Percentiles rank a stretch among this genome's conserved stretches.
Conservation (phyloP, 2,888 invertebrate genomes). For the Lepetodrilus schrolli region DNA sequence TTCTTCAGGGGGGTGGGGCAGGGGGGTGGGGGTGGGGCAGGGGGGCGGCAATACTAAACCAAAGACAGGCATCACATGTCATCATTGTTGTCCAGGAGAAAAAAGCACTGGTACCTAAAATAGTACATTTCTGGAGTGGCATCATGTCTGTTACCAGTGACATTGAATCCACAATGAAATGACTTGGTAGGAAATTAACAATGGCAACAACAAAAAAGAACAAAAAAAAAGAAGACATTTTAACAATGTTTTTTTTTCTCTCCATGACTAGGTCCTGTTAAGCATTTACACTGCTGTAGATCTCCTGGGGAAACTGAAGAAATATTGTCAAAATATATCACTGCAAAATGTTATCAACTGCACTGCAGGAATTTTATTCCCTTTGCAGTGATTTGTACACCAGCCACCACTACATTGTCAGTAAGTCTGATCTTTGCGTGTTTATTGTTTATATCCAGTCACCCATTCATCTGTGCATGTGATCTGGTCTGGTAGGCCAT, state of each 20-base stretch:
- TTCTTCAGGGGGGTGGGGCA: background rate
- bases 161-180: background rate
- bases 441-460: too few species aligned
- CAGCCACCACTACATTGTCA: background rate
- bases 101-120: background rate
- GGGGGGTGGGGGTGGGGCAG: background rate
- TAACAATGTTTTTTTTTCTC: slow-evolving; percentile 4
- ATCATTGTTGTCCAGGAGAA: background rate
- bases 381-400: background rate
- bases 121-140: background rate
- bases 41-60: background rate
- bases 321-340: background rate
- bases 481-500: background rate
- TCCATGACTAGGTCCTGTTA: slow-evolving; percentile 21
- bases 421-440: background rate
- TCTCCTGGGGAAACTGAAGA: background rate
- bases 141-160: background rate
- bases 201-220: too few species aligned
- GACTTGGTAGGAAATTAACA: slow-evolving; percentile 14
- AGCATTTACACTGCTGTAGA: slow-evolving; percentile 2
- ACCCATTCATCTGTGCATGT: background rate
- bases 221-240: slow-evolving; percentile 15
- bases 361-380: slow-evolving; percentile 12
- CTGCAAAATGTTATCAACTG: slow-evolving; percentile 2
- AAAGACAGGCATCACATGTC: too few species aligned